Conservation (phyloP, 2,888 invertebrate species). For the Tinea pellionella region DNA sequence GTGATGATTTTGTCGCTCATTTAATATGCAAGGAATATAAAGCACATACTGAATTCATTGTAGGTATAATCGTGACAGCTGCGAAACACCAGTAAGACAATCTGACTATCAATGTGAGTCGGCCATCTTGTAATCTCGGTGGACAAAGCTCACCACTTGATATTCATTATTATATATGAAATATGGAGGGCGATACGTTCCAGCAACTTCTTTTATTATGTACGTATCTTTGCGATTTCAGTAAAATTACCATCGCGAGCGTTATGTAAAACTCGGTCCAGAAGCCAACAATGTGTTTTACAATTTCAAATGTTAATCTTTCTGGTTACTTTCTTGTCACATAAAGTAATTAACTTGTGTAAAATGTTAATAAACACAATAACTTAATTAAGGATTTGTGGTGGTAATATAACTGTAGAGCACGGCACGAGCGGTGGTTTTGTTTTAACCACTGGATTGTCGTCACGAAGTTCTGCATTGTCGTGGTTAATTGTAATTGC, state of each 20-base stretch:
- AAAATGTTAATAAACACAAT: background rate
- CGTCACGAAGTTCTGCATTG: slow-evolving; percentile 14
- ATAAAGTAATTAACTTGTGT: background rate
- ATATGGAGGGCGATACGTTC: slow-evolving; percentile 29
- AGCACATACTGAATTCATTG: slow-evolving; percentile 45
- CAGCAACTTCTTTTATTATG: slow-evolving; percentile 28
- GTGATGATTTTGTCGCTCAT: slow-evolving; percentile 63
- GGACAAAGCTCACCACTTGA: slow-evolving; percentile 23
- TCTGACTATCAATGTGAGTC: slow-evolving; percentile 48
- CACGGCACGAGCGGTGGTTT: slow-evolving; percentile 3
- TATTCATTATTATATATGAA: slow-evolving; percentile 35
- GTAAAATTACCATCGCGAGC: slow-evolving; percentile 42
- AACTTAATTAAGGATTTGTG: background rate
- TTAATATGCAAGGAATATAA: slow-evolving; percentile 69
- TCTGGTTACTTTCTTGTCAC: too few relatives aligned
- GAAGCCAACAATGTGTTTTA: background rate
- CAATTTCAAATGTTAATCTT: background rate
- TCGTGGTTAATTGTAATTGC: slow-evolving; percentile 16
- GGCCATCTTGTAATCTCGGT: slow-evolving; percentile 22
- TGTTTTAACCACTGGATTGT: slow-evolving; percentile 12
- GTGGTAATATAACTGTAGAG: background rate
- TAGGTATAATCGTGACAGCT: slow-evolving; percentile 31
- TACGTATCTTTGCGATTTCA: slow-evolving; percentile 51
- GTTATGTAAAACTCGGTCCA: slow-evolving; percentile 16
- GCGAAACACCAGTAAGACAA: slow-evolving; percentile 33